phyloP scores from a whole-genome alignment of 1,140 invertebrate genomes.

The Drosophila grimshawi region DNA sequence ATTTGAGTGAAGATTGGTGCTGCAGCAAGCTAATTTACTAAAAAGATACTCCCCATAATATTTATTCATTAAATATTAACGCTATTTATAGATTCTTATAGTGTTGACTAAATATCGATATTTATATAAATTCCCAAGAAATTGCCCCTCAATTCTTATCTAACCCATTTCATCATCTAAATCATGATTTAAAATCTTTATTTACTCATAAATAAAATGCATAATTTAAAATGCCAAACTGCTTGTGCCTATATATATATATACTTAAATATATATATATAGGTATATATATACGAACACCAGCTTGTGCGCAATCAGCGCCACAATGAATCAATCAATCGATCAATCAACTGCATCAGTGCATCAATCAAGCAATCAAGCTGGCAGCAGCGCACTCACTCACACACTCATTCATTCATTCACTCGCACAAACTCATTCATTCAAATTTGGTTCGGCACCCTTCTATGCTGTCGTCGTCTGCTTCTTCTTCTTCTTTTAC shows the following conservation, averaged over 20 bases:
- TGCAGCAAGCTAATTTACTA: too few relatives aligned
- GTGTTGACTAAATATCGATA: too few relatives aligned
- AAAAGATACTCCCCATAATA: too few relatives aligned
- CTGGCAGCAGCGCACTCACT: constrained; percentile 39
- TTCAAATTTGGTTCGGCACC: constrained; percentile 53
- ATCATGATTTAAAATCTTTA: neutral
- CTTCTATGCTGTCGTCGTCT: constrained; percentile 34
- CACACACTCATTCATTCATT: constrained; percentile 43
- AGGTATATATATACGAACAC: neutral
- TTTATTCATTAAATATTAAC: too few relatives aligned
- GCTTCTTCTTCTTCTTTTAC: constrained; percentile 7
- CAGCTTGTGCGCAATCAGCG: constrained; percentile 51
- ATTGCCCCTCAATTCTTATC: too few relatives aligned
- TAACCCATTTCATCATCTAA: too few relatives aligned
- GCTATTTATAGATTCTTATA: too few relatives aligned
- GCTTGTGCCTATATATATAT: neutral
- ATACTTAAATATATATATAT: neutral
- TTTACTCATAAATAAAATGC: neutral
- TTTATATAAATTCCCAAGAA: too few relatives aligned
- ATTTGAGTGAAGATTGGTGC: too few relatives aligned
- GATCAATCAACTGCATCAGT: constrained; percentile 53
- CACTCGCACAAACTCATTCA: constrained; percentile 49
- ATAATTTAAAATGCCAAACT: neutral
- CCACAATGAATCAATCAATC: constrained; percentile 64
- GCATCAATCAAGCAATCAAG: constrained; percentile 48